Evolutionary conservation across 2,888 invertebrate species (phyloP).

Genomic region (Hylaea fasciaria): DNA sequence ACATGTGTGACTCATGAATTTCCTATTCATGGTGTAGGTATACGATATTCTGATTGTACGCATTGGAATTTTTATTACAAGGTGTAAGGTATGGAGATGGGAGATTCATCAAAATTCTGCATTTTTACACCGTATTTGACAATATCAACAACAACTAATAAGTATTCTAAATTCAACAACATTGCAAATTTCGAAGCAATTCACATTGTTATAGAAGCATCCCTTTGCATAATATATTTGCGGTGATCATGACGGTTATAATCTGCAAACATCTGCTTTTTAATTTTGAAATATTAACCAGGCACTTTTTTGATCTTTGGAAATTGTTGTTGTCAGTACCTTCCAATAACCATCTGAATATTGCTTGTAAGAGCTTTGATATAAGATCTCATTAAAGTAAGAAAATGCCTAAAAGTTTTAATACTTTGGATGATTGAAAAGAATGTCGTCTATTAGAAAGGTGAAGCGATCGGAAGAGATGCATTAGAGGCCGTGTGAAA

Average conservation of each 20-base stretch:
- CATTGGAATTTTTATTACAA: constrained; percentile 32
- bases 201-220: not conserved
- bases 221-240: not conserved
- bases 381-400: too few relatives aligned
- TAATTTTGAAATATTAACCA: too few relatives aligned
- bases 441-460: constrained; percentile 33
- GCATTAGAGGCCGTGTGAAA: constrained; percentile 67
- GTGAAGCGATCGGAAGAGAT: constrained; percentile 52
- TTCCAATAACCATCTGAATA: too few relatives aligned
- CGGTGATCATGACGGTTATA: too few relatives aligned
- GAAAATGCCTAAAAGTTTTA: too few relatives aligned
- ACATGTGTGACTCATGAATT: constrained; percentile 49
- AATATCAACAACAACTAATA: too few relatives aligned
- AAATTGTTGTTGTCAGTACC: too few relatives aligned
- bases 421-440: constrained; percentile 7
- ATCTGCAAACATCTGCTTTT: too few relatives aligned
- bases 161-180: too few relatives aligned
- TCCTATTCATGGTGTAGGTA: constrained; percentile 39
- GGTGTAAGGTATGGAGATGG: constrained; percentile 8
- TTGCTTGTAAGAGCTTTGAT: too few relatives aligned
- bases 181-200: constrained; percentile 2
- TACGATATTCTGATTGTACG: constrained; percentile 32
- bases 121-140: not conserved
- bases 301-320: too few relatives aligned
- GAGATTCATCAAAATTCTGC: not conserved